Base-by-base conservation (phyloP, 2,113 vertebrate species). In the Fukomys damarensis region DNA sequence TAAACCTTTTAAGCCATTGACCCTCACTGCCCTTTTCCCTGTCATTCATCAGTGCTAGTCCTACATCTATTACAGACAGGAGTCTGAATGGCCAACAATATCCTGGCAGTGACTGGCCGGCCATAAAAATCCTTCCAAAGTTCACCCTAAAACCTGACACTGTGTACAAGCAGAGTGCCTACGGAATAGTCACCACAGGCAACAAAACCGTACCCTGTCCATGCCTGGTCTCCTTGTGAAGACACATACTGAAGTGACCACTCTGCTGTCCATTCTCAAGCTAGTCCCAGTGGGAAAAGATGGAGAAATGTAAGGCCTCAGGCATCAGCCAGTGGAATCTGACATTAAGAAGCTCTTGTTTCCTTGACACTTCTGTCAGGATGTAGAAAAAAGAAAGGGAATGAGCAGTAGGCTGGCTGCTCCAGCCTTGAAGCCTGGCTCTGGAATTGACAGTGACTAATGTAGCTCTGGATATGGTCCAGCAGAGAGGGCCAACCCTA, bases 331-430 rank as follows among this genome's bases (percentile, higher is more conserved):
- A 16, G 41, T 46, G 52, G 38, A 92, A 85, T 13, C 52, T 93
- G 74, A 70, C 94, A 61, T 26, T 49, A 59, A 41, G 41, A 97
- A 74, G 41, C 24, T 85, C 58, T 38, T 81, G n/a, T 93, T 97
- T 96, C 94, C 93, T 54, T 95, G 94, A 76, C 76, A 97, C 10
- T 32, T 83, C 74, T 59, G 16, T 93, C 30, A 1, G 20, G 79
- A 96, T 58, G 61, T 4, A 11, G 93, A 87, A 32, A 93, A 96
- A 93, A 7, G 13, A 79, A 97, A 95, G 66, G 0, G 14, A 93
- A 52, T 43, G 88, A 93, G 68, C 5, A 94, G 81, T 82, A 93
- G 72, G 76, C 68, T 95, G 70, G 56, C 74, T 95, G 58, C 76
- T 93, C 68, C 63, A 72, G 65, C 80, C 92, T 16, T 17, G 19